Base-by-base conservation (phyloP, 2,888 invertebrate species). In the Alcis repandata region DNA sequence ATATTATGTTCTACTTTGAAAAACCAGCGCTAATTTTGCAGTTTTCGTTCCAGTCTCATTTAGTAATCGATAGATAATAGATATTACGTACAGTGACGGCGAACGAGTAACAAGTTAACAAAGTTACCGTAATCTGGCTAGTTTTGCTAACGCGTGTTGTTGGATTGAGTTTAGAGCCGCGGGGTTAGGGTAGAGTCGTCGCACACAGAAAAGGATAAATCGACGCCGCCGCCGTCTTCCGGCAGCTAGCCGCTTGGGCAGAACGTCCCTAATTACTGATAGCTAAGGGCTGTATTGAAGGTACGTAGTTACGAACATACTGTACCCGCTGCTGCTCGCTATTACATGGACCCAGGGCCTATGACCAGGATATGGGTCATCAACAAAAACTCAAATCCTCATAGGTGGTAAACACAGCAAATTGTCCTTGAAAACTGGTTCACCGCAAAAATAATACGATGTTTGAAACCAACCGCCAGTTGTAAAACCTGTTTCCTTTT, bases 101-200 rank as follows among this genome's bases (percentile, higher is more conserved):
- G n/a, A 8, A 20, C 20, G 1, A 13, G 0, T 6, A 52, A 9
- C 52, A 22, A 53, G 53, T 40, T 53, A 53, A 43, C 43, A 40
- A 56, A 56, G 54, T 56, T 32, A n/a, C 8, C 7, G 27, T 54
- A 54, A 54, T 43, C 43, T 19, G 43, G 17, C 43, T 43, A 6
- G 53, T 27, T 4, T 51, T n/a, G 33, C 8, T 51, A 43, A 43
- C 54, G 54, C 27, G 43, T 33, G 13, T 43, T 43, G 53, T 53
- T 22, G 8, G 43, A 43, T 43, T 41, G 54, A 43, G 43, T 56
- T 56, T 17, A 11, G 19, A 54, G 41, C 41, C 36, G 6, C 27
- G 17, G 27, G 54, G n/a, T 22, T 2, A 13, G 46, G 41, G 41
- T n/a, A 19, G 36, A 11, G 11, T 1, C 17, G 41, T 41, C 41